Percentiles rank a stretch among this genome's conserved stretches.
phyloP scores from a whole-genome alignment of 2,888 invertebrate species.

The Tenthredo livida region DNA sequence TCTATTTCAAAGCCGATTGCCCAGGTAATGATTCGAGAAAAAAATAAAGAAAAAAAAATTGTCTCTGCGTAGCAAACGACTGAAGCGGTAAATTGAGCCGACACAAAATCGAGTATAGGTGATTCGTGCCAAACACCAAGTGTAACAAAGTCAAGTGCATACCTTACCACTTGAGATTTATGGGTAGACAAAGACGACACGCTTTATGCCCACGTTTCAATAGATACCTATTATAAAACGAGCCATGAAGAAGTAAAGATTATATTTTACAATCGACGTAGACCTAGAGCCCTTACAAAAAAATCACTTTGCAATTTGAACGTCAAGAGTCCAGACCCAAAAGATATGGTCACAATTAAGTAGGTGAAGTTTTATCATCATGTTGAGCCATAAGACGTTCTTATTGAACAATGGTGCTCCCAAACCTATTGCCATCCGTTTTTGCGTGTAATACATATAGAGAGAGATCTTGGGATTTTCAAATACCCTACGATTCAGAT shows the following conservation, averaged over 20 bases:
- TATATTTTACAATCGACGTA: slow-evolving; percentile 1
- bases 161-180: not conserved
- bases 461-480: not conserved
- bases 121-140: not conserved
- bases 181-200: slow-evolving; percentile 16
- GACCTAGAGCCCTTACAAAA: not conserved
- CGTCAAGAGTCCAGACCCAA: not conserved
- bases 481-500: not conserved
- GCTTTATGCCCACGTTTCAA: not conserved
- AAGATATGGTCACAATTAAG: not conserved
- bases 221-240: not conserved
- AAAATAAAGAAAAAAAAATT: not conserved
- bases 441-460: not conserved
- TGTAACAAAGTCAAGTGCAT: slow-evolving; percentile 26
- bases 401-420: not conserved
- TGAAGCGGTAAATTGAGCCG: slow-evolving; percentile 24
- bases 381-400: not conserved
- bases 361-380: not conserved
- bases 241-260: not conserved
- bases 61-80: slow-evolving; percentile 1
- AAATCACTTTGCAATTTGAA: not conserved
- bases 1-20: slow-evolving; percentile 8
- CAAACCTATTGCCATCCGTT: not conserved
- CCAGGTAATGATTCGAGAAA: slow-evolving; percentile 12
- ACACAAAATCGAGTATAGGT: not conserved